phyloP scores from a whole-genome alignment of 1,140 invertebrate species.

The Metopolophium dirhodum region DNA sequence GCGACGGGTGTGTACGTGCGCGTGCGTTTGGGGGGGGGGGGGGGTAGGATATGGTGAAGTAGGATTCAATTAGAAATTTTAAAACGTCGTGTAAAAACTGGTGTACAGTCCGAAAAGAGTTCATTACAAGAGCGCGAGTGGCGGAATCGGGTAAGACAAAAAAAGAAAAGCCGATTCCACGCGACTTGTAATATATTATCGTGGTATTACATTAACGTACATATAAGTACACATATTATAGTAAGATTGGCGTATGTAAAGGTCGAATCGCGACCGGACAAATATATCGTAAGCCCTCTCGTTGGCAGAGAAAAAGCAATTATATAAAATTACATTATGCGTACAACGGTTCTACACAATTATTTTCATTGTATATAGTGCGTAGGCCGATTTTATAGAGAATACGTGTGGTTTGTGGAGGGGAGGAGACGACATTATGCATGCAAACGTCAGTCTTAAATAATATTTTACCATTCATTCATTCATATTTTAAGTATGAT shows the following conservation, averaged over 20 bases:
- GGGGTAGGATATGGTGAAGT: not conserved
- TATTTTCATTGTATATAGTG: not conserved
- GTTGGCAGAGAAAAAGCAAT: not conserved
- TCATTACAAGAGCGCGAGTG: not conserved
- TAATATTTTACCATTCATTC: not conserved
- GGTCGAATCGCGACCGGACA: not conserved
- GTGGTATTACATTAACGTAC: not conserved
- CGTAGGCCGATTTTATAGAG: not conserved
- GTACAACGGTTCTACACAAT: not conserved
- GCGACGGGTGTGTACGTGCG: no score
- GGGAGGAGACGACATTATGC: not conserved
- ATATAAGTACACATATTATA: no score
- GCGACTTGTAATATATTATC: not conserved
- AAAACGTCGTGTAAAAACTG: not conserved
- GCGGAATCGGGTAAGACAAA: not conserved
- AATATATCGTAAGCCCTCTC: not conserved
- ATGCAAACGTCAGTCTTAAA: not conserved
- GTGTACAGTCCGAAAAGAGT: not conserved
- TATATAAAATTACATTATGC: not conserved
- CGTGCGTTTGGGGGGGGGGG: no score
- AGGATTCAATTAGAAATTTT: slow-evolving; percentile 8
- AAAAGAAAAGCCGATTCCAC: not conserved
- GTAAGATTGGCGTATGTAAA: not conserved
- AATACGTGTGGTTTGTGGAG: not conserved
- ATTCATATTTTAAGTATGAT: not conserved